phyloP scores from a whole-genome alignment of 2,113 vertebrate genomes.

The Edolisoma coerulescens region DNA sequence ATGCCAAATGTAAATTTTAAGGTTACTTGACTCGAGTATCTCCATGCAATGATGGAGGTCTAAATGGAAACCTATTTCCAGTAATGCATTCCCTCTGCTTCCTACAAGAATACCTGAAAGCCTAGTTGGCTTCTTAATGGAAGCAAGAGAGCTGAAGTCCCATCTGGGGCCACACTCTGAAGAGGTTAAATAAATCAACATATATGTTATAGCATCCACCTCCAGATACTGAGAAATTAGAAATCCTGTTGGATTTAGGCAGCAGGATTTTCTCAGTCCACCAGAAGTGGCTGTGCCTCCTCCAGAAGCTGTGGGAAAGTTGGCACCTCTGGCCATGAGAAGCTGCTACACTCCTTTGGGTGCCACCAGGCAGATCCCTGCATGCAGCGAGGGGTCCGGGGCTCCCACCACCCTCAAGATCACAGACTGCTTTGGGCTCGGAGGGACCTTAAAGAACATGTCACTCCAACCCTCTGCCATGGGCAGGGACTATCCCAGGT shows the following conservation, averaged over 20 bases:
- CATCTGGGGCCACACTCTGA: not conserved
- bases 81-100: not conserved
- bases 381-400: accelerated
- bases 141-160: not conserved
- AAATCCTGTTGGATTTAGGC: not conserved
- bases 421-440: not conserved
- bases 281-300: not conserved
- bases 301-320: not conserved
- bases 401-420: not conserved
- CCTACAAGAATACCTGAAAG: not conserved
- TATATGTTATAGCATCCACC: not conserved
- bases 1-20: not conserved
- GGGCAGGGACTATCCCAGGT: not conserved
- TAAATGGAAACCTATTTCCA: not conserved
- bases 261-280: not conserved
- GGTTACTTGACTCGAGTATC: not conserved
- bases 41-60: not conserved
- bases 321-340: not conserved
- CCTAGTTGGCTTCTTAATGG: not conserved
- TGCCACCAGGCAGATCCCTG: not conserved
- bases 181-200: not conserved
- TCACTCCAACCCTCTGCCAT: not conserved
- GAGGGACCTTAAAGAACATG: not conserved
- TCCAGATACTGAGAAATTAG: not conserved
- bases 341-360: accelerated